Conservation (phyloP, 2,113 vertebrate species). For the Archilochus colubris region DNA sequence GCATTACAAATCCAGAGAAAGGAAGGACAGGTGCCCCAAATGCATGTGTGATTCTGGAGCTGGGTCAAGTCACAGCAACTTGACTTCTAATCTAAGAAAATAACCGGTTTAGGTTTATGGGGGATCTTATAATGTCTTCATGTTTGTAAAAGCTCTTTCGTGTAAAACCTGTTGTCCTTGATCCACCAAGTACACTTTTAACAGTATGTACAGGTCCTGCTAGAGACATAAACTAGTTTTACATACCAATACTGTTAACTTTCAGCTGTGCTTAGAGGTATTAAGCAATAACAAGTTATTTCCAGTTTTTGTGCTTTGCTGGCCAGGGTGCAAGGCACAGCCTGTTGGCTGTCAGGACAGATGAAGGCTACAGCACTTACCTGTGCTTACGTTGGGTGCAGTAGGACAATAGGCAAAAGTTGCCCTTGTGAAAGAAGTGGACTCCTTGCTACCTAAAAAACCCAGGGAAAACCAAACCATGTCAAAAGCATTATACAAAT, state of each 20-base stretch:
- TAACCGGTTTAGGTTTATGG: not conserved
- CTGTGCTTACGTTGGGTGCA: not conserved
- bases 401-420: not conserved
- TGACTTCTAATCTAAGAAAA: not conserved
- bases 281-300: not conserved
- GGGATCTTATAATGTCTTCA: not conserved
- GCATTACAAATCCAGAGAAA: not conserved
- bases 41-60: not conserved
- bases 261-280: not conserved
- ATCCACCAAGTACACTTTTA: not conserved
- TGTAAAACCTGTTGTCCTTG: not conserved
- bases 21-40: not conserved
- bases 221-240: not conserved
- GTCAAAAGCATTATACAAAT: not conserved
- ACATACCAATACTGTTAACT: not conserved
- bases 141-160: not conserved
- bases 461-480: not conserved
- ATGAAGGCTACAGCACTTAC: slow-evolving; percentile 14
- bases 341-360: not conserved
- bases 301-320: not conserved
- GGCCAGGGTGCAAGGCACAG: not conserved
- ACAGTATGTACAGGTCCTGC: not conserved
- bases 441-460: slow-evolving; percentile 38
- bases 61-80: not conserved
- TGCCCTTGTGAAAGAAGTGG: not conserved